Evolutionary conservation across 2,888 invertebrate genomes (phyloP).

Genomic region (Coenonympha arcania): DNA sequence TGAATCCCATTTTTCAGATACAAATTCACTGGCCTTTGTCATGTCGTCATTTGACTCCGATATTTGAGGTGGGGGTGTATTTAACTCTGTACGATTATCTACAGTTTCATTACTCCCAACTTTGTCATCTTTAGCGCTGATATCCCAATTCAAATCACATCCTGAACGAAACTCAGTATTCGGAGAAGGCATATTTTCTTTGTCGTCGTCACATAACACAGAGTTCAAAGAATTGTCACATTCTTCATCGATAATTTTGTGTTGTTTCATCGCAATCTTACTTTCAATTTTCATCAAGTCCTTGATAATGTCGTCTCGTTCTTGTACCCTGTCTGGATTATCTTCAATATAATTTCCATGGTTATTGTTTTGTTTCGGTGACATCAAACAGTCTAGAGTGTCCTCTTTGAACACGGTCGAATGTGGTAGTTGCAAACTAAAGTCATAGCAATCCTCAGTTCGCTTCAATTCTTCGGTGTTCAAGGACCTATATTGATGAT

Average conservation of each 20-base stretch:
- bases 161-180: conserved; percentile 14
- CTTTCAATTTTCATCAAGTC: conserved; percentile 66
- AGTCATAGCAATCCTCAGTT: conserved; percentile 62
- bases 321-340: conserved; percentile 46
- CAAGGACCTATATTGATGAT: conserved; percentile 50
- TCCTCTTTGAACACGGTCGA: conserved; percentile 59
- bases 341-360: conserved; percentile 41
- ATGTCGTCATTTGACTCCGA: conserved; percentile 44
- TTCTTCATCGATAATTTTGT: conserved; percentile 17
- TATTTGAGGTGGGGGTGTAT: conserved; percentile 31
- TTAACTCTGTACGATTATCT: background rate
- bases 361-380: conserved; percentile 50
- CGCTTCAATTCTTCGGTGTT: conserved; percentile 56
- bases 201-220: conserved; percentile 7
- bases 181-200: conserved; percentile 8
- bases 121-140: conserved; percentile 9
- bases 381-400: conserved; percentile 58
- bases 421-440: conserved; percentile 55
- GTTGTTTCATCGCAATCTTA: conserved; percentile 46
- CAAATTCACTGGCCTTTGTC: conserved; percentile 37
- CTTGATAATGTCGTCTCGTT: conserved; percentile 62
- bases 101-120: conserved; percentile 25
- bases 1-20: conserved; percentile 40
- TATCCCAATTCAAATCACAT: conserved; percentile 30
- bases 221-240: conserved; percentile 14